Conservation (phyloP, 30 jellyfish, hydroid and myxozoan species). For the Aurelia aurita region DNA sequence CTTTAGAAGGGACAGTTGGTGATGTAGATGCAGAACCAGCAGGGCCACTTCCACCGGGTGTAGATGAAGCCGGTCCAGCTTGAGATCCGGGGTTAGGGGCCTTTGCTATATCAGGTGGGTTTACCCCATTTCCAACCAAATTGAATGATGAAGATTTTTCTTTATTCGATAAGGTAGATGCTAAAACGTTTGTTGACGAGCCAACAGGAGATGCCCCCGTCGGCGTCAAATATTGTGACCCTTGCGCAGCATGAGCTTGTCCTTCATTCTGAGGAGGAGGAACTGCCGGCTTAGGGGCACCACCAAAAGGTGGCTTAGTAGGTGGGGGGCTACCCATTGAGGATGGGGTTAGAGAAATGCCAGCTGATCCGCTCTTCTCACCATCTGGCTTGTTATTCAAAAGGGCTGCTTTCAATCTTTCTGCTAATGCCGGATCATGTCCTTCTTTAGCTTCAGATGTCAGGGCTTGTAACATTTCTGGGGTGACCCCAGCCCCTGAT, state of each 20-base stretch:
- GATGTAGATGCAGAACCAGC: constrained; percentile 80
- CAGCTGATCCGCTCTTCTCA: constrained; percentile 82
- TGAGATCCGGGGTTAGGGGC: constrained; percentile 50
- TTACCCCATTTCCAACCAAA: constrained; percentile 56
- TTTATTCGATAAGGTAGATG: constrained; percentile 60
- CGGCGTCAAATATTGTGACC: constrained; percentile 70
- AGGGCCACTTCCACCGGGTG: constrained; percentile 89
- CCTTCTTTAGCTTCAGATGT: constrained; percentile 60
- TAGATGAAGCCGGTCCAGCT: constrained; percentile 81
- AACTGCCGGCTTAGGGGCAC: constrained; percentile 40
- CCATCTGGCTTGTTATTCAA: constrained; percentile 56
- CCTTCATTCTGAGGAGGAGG: constrained; percentile 67
- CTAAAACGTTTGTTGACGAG: constrained; percentile 71
- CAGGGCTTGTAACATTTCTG: constrained; percentile 55
- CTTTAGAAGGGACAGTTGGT: constrained; percentile 55
- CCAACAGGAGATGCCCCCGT: constrained; percentile 90
- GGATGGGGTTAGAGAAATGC: constrained; percentile 68
- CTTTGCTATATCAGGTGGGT: constrained; percentile 59
- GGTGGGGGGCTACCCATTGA: constrained; percentile 80
- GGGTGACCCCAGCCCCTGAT: constrained; percentile 68
- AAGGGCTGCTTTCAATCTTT: constrained; percentile 51
- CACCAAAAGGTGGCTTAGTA: constrained; percentile 61
- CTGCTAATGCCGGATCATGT: constrained; percentile 60
- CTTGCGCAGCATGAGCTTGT: constrained; percentile 56
- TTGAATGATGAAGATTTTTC: constrained; percentile 40